These are phyloP conservation scores for Tetrao urogallus DNA, from an alignment of 2,113 vertebrate species.

Conservation along the genomic window DNA sequence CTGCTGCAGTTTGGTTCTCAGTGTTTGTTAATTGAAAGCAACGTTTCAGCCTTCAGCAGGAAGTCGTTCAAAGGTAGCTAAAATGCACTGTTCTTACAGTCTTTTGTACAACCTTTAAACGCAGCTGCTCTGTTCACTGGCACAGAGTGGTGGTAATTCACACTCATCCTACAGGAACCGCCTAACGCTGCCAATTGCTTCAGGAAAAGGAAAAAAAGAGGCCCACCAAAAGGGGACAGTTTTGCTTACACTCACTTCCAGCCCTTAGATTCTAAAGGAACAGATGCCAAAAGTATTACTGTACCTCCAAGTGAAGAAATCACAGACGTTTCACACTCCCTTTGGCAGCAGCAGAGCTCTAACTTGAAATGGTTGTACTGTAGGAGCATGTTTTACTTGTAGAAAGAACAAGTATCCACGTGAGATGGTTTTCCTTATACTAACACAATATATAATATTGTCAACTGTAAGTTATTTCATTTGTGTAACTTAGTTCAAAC, in stretches of 20 bases:
- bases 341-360: background rate
- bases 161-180: background rate
- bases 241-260: background rate
- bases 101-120: background rate
- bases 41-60: background rate
- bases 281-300: background rate
- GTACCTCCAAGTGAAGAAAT: slow-evolving; percentile 4
- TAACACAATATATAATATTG: background rate
- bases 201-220: slow-evolving; percentile 1
- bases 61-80: background rate
- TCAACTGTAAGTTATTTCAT: background rate
- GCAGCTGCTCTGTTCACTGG: background rate
- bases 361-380: background rate
- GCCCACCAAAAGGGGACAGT: background rate
- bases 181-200: slow-evolving; percentile 20
- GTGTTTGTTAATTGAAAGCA: background rate
- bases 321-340: background rate
- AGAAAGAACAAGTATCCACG: background rate
- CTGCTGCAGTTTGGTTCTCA: background rate
- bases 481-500: background rate
- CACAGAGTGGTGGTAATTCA: background rate
- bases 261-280: background rate
- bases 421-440: background rate
- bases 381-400: background rate
- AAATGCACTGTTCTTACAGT: background rate